phyloP scores from a whole-genome alignment of 2,113 vertebrate species.

The Columba livia region DNA sequence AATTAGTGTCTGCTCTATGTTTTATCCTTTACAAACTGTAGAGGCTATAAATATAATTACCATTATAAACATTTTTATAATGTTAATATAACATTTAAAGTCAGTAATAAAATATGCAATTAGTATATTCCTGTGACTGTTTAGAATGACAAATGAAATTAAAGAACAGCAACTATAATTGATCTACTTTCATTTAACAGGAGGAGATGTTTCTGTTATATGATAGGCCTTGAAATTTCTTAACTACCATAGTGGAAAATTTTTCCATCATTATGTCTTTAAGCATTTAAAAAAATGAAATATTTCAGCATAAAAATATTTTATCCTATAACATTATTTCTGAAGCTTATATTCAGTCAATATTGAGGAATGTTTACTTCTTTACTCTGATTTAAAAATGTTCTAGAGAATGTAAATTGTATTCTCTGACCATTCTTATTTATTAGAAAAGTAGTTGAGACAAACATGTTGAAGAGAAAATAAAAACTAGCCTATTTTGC shows the following conservation, averaged over 20 bases:
- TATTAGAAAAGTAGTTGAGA: neutral
- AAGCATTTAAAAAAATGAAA: neutral
- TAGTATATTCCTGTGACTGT: neutral
- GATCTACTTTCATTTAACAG: neutral
- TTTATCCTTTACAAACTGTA: neutral
- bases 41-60: neutral
- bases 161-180: neutral
- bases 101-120: neutral
- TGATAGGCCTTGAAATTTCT: neutral
- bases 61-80: neutral
- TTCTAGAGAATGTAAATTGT: neutral
- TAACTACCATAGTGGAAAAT: neutral
- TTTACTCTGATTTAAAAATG: neutral
- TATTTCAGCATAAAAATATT: neutral
- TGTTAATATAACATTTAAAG: neutral
- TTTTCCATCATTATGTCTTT: neutral
- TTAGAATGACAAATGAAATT: neutral
- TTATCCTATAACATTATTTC: neutral
- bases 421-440: neutral
- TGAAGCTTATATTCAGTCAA: neutral
- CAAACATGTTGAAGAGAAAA: neutral
- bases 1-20: neutral
- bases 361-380: neutral
- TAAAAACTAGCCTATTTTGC: neutral
- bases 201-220: neutral